These are phyloP conservation scores for Drosophila prosaltans DNA, from an alignment of 1,140 invertebrate genomes.

Conservation along the genomic window DNA sequence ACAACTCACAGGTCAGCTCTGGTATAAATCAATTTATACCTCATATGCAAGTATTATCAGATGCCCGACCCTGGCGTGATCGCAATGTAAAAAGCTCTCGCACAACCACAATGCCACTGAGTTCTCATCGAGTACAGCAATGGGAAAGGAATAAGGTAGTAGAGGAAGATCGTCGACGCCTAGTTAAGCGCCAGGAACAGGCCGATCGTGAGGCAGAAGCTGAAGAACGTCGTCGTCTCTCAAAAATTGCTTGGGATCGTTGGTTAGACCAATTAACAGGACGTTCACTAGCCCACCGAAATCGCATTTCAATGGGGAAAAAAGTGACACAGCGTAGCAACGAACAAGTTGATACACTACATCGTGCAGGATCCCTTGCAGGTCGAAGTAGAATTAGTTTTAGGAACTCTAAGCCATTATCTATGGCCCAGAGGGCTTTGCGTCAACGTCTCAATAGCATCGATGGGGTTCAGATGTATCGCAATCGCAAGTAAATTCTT, in stretches of 20 bases:
- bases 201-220: not conserved
- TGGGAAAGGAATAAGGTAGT: not conserved
- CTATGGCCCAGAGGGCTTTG: slow-evolving; percentile 35
- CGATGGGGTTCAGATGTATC: slow-evolving; percentile 5
- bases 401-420: slow-evolving; percentile 15
- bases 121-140: not conserved
- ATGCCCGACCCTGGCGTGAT: not conserved
- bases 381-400: not conserved
- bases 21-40: not conserved
- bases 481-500: slow-evolving; percentile 3
- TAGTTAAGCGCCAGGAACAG: not conserved
- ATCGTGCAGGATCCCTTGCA: not conserved
- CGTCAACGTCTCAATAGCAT: slow-evolving; percentile 12
- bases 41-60: not conserved
- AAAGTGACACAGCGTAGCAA: not conserved
- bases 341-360: slow-evolving; percentile 1
- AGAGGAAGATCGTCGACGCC: slow-evolving; percentile 1
- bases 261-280: slow-evolving; percentile 22
- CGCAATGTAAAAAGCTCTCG: slow-evolving; percentile 1
- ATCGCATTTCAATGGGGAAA: too few species aligned
- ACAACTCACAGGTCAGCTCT: not conserved
- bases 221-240: slow-evolving; percentile 19
- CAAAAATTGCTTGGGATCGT: slow-evolving; percentile 39
- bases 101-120: slow-evolving; percentile 6
- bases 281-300: not conserved